Percentiles rank a stretch among this genome's conserved stretches.
These are phyloP conservation scores for Anableps anableps DNA, from an alignment of 2,797 vertebrate species.

Conservation along the genomic window DNA sequence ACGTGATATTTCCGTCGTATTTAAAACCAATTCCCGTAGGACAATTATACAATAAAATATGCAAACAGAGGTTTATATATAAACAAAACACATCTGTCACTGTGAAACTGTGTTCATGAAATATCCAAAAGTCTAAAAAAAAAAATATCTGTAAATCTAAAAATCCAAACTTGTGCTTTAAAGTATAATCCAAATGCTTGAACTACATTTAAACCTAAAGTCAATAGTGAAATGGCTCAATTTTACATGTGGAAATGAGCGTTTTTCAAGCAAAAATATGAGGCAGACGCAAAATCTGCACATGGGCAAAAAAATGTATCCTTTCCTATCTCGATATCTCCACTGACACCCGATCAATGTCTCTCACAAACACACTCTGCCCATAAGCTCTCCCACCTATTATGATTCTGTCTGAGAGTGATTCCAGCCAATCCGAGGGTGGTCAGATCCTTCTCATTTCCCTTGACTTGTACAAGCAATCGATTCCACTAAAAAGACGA, in stretches of 20 bases:
- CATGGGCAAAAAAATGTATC: not conserved
- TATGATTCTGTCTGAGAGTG: conserved; percentile 54
- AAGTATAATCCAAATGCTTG: not conserved
- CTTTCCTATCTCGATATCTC: not conserved
- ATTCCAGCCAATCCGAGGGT: conserved; percentile 48
- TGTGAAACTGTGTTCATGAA: too few species aligned
- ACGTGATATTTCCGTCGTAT: not conserved
- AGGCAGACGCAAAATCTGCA: not conserved
- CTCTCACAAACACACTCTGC: conserved; percentile 17
- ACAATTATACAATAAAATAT: not conserved
- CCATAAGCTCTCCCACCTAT: conserved; percentile 29
- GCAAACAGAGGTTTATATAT: not conserved
- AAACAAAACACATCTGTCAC: not conserved
- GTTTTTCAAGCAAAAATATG: not conserved
- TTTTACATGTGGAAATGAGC: not conserved
- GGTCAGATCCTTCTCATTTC: conserved; percentile 72
- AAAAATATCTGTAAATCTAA: too few species aligned
- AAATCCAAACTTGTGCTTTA: not conserved
- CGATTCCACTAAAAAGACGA: conserved; percentile 69
- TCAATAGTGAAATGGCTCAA: not conserved
- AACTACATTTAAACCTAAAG: not conserved
- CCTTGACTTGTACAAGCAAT: conserved; percentile 68
- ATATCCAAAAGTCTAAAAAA: not conserved
- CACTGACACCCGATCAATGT: conserved; percentile 24
- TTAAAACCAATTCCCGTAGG: not conserved